phyloP scores from a whole-genome alignment of 2,888 invertebrate species.

The Amiota mariae region DNA sequence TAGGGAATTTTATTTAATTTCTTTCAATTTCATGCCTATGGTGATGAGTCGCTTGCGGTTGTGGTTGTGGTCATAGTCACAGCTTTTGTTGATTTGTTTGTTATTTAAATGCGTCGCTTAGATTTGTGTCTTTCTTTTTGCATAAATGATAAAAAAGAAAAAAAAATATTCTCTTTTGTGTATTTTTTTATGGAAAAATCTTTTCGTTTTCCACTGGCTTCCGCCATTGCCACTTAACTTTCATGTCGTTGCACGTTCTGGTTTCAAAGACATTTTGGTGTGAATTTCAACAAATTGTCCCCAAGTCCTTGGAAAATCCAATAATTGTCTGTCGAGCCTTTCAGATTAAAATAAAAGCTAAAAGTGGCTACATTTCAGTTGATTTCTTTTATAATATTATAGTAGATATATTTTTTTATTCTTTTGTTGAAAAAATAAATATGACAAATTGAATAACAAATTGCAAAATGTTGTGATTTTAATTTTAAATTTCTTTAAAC shows the following conservation, averaged over 20 bases:
- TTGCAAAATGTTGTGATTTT: too few species aligned
- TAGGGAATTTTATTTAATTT: conserved; percentile 34
- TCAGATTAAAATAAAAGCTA: too few species aligned
- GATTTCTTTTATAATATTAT: neutral
- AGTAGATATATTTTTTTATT: neutral
- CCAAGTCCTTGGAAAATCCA: conserved; percentile 14
- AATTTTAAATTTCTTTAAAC: too few species aligned
- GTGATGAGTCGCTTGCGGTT: conserved; percentile 16
- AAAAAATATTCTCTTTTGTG: neutral
- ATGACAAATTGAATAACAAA: too few species aligned
- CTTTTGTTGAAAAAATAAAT: too few species aligned
- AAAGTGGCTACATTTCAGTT: neutral
- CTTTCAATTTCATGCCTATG: conserved; percentile 34
- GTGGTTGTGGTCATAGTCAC: neutral
- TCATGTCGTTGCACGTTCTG: conserved; percentile 8
- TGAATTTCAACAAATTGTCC: conserved; percentile 51
- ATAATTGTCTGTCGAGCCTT: conserved; percentile 45
- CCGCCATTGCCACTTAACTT: neutral
- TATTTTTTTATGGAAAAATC: conserved; percentile 29
- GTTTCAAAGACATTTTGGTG: conserved; percentile 16
- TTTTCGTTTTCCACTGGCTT: conserved; percentile 18
- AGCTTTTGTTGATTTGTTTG: conserved; percentile 42
- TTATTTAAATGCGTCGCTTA: conserved; percentile 27
- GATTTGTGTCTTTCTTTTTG: neutral
- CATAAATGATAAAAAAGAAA: too few species aligned